These are phyloP conservation scores for Harpagoxenus sublaevis DNA, from an alignment of 2,888 invertebrate species.

Conservation along the genomic window DNA sequence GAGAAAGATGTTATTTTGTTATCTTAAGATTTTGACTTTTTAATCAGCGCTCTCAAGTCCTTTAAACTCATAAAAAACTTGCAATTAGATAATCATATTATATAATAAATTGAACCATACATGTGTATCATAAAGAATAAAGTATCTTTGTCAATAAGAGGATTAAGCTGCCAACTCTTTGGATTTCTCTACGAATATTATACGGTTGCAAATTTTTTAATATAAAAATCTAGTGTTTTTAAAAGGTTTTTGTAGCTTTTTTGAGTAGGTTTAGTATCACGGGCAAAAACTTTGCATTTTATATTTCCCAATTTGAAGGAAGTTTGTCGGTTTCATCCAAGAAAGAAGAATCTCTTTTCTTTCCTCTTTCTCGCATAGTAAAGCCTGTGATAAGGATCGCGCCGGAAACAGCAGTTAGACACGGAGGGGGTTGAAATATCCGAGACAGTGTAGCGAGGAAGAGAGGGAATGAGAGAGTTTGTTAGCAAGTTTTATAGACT, in stretches of 20 bases:
- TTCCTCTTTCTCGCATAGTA: slow-evolving; percentile 13
- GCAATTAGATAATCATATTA: background rate
- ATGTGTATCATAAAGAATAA: background rate
- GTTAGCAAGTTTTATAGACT: slow-evolving; percentile 83
- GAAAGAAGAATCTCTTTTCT: slow-evolving; percentile 19
- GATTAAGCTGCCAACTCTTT: background rate
- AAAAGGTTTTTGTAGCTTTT: background rate
- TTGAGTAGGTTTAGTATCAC: background rate
- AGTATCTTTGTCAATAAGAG: background rate
- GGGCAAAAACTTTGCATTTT: slow-evolving; percentile 72
- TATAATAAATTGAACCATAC: background rate
- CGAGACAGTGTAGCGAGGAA: slow-evolving; percentile 22
- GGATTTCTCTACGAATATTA: background rate
- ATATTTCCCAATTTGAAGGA: slow-evolving; percentile 79
- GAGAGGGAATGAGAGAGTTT: slow-evolving; percentile 71
- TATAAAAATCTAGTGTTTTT: background rate
- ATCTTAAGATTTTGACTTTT: no score
- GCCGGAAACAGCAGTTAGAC: slow-evolving; percentile 65
- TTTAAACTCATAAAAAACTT: background rate
- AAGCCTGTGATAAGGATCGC: slow-evolving; percentile 67
- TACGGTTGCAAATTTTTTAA: background rate
- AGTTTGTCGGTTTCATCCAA: slow-evolving; percentile 67
- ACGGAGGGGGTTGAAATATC: slow-evolving; percentile 36
- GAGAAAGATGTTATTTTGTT: no score
- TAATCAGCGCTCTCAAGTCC: no score